Base-by-base conservation (phyloP, 2,797 vertebrate genomes). In the Bradypodion ventrale region DNA sequence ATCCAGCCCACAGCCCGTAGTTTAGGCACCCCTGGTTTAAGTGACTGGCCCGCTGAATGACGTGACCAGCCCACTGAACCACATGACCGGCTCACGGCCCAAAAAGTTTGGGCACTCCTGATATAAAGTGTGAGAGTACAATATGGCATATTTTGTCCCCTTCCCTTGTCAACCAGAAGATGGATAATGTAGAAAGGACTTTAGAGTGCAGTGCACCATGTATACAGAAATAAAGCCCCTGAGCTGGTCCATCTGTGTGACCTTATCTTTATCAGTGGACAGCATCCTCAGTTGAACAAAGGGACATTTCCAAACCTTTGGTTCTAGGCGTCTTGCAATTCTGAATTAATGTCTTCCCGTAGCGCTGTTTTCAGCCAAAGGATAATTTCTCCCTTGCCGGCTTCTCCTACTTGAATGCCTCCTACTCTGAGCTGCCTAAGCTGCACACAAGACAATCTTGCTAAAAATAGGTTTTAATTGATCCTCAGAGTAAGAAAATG, bases 391-490 rank as follows among this genome's bases (percentile, higher is more conserved):
- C 63, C 84, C 25, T 27, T 60, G n/a, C 42, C 29, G 16, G 37
- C 78, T 75, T 85, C 49, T 60, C 63, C 44, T 69, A n/a, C 63
- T 60, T 46, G 78, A 59, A 46, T 25, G 46, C 83, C 78, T 75
- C 83, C 78, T 46, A 75, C 70, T 73, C 70, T 2, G 37, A 75
- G 49, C 62, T 59, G 69, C 46, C 70, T 63, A 59, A 85, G 78
- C 70, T 7, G 23, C 49, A 37, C 40, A 46, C 65, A 59, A 66
- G 78, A 69, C 16, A 5, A 35, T 75, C 49, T 60, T 72, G 27
- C 78, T 62, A 68, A 69, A 80, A 46, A 84, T 81, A 76, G 65
- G 78, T 70, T 70, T 56, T 75, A 15, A 9, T 68, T 72, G 52
- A 3, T 2, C 29, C 8, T 3, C 13, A 19, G n/a, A 19, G 32